Base-by-base conservation (phyloP, 2,888 invertebrate species). In the Fragum sueziense region DNA sequence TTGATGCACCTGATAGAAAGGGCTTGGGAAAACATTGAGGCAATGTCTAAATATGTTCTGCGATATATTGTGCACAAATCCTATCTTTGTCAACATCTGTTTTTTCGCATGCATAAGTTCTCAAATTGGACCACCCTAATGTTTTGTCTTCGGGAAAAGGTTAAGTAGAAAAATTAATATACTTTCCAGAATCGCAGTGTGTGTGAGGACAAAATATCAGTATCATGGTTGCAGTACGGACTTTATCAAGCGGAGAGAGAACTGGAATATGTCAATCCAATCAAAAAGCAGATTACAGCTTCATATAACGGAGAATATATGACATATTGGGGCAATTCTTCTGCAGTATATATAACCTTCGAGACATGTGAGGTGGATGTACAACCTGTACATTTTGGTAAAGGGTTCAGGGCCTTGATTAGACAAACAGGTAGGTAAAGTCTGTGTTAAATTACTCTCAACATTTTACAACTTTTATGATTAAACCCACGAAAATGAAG, bases 371-470 rank as follows among this genome's bases (percentile, higher is more conserved):
- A 27, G 29, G 1, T 1, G 9, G 17, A 17, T 27, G 57, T 22
- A 29, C 9, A 9, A 6, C 57, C 25, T 17, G 14, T 27, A 7
- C 57, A 57, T 27, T 22, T 27, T 57, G 57, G 57, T 9, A 57
- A 57, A 57, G 57, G 57, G 7, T 57, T 57, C 9, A 57, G 57
- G 29, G 57, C 57, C 57, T 29, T 57, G 1, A 57, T 57, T 27
- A 25, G 57, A 22, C 25, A 57, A 57, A 27, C 57, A 29, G 57
- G 57, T 57, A 57, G 2, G 6, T 20, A 1, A 3, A 20, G 17
- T 47, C 6, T 47, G 2, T 47, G 2, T 2, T 6, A 6, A 6
- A 47, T n/a, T n/a, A n/a, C n/a, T n/a, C n/a, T n/a, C n/a, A n/a
- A n/a, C n/a, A n/a, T n/a, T n/a, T n/a, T n/a, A n/a, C n/a, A n/a